These are phyloP conservation scores for Chelonus formosanus DNA, from an alignment of 2,888 invertebrate species.

Conservation along the genomic window DNA sequence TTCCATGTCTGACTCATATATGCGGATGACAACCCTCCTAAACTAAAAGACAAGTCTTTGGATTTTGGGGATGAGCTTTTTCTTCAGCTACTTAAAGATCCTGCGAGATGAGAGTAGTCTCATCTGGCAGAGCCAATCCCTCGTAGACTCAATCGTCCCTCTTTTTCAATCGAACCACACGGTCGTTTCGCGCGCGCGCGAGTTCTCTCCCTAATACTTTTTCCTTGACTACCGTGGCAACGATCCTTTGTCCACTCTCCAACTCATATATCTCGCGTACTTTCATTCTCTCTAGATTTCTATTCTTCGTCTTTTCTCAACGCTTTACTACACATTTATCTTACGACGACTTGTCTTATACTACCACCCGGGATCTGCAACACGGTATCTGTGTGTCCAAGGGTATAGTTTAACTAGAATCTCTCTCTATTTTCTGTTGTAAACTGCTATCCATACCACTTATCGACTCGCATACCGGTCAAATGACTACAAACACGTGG, in stretches of 20 bases:
- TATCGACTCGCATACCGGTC: conserved; percentile 27
- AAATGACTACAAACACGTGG: conserved; percentile 36
- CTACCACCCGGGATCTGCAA: not conserved
- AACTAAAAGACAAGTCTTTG: conserved; percentile 6
- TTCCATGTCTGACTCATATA: conserved; percentile 57
- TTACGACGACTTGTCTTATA: conserved; percentile 11
- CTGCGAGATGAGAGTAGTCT: conserved; percentile 26
- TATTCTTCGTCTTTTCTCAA: conserved; percentile 36
- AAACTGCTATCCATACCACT: conserved; percentile 26
- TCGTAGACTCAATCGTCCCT: conserved; percentile 23
- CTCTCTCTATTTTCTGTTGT: conserved; percentile 2
- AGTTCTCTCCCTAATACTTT: conserved; percentile 38
- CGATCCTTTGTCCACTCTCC: conserved; percentile 35
- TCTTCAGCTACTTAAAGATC: conserved; percentile 26
- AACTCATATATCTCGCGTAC: conserved; percentile 40
- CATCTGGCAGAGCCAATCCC: conserved; percentile 30
- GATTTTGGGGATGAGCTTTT: conserved; percentile 28
- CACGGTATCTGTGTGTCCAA: too few relatives aligned
- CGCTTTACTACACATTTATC: conserved; percentile 22
- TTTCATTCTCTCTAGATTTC: conserved; percentile 32
- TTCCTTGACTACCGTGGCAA: conserved; percentile 32
- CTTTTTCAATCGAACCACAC: conserved; percentile 31
- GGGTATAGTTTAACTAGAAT: conserved; percentile 3
- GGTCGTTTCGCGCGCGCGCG: conserved; percentile 41
- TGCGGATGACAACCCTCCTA: conserved; percentile 37